A percentile compares a stretch with the other conserved stretches of the same genome.
phyloP scores from a whole-genome alignment of 2,797 vertebrate genomes.

The Anguilla megastoma region DNA sequence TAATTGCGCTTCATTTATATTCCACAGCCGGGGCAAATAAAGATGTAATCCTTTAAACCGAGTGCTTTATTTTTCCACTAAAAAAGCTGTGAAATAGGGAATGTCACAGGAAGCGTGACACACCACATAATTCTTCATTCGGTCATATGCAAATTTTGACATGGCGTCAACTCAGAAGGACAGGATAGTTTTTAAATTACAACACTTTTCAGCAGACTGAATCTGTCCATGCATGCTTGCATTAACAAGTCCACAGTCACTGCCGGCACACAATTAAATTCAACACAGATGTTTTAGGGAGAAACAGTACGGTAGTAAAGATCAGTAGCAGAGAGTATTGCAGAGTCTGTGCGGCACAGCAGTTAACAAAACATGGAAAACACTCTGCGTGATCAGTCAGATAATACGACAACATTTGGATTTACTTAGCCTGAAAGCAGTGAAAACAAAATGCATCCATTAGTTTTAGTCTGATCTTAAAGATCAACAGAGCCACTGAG shows the following conservation, averaged over 20 bases:
- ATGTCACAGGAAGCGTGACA: background rate
- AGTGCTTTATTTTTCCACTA: background rate
- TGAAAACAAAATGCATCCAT: conserved; percentile 62
- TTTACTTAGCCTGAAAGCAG: conserved; percentile 67
- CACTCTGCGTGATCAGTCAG: conserved; percentile 63
- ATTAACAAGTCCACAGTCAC: background rate
- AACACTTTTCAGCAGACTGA: background rate
- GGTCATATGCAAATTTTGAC: background rate
- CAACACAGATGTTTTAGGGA: background rate
- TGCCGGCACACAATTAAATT: background rate
- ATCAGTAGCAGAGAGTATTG: background rate
- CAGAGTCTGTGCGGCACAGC: too few species aligned
- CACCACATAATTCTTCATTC: background rate
- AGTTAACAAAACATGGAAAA: background rate
- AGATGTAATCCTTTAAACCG: background rate
- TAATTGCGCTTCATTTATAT: background rate
- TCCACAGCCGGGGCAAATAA: background rate
- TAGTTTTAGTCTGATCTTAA: conserved; percentile 56
- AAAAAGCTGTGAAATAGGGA: background rate
- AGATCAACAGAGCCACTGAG: conserved; percentile 14
- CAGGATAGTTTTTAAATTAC: background rate
- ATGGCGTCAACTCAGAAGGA: background rate
- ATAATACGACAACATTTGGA: conserved; percentile 69
- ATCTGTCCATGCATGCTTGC: background rate
- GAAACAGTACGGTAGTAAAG: background rate